Evolutionary conservation across 2,888 invertebrate species (phyloP).

Genomic region (Diabrotica balteata): DNA sequence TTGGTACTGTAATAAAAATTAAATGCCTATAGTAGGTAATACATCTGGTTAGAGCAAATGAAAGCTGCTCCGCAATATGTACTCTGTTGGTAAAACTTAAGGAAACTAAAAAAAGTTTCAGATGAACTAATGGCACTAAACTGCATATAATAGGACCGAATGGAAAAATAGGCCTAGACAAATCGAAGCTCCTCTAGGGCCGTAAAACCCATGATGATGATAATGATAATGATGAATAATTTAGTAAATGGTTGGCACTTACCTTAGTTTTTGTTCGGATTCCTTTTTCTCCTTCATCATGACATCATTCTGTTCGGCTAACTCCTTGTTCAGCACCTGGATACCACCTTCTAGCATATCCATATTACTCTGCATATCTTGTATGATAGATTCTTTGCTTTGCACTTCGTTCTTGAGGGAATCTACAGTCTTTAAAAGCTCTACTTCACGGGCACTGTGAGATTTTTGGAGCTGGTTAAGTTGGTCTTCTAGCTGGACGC

Average conservation of each 20-base stretch:
- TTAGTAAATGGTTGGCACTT: conserved; percentile 31
- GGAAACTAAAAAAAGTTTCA: too few species aligned
- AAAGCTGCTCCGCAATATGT: too few species aligned
- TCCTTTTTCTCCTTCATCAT: conserved; percentile 54
- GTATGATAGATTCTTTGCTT: conserved; percentile 56
- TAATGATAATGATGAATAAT: too few species aligned
- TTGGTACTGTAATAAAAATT: too few species aligned
- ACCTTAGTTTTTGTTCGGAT: conserved; percentile 62
- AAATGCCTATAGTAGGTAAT: too few species aligned
- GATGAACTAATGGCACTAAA: too few species aligned
- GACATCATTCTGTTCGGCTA: conserved; percentile 56
- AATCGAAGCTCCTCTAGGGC: too few species aligned
- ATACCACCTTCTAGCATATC: conserved; percentile 60
- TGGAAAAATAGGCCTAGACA: too few species aligned
- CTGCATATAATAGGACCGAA: too few species aligned
- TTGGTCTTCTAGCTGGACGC: conserved; percentile 60
- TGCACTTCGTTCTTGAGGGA: conserved; percentile 56
- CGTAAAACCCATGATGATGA: too few species aligned
- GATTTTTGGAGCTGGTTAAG: conserved; percentile 58
- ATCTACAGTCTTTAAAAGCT: conserved; percentile 58
- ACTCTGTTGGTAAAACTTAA: too few species aligned
- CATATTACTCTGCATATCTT: conserved; percentile 59
- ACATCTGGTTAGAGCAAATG: too few species aligned
- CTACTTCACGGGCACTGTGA: conserved; percentile 56
- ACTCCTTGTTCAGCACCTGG: conserved; percentile 59